These are phyloP conservation scores for Tricholauxania praeusta DNA, from an alignment of 2,888 invertebrate species.

Conservation along the genomic window DNA sequence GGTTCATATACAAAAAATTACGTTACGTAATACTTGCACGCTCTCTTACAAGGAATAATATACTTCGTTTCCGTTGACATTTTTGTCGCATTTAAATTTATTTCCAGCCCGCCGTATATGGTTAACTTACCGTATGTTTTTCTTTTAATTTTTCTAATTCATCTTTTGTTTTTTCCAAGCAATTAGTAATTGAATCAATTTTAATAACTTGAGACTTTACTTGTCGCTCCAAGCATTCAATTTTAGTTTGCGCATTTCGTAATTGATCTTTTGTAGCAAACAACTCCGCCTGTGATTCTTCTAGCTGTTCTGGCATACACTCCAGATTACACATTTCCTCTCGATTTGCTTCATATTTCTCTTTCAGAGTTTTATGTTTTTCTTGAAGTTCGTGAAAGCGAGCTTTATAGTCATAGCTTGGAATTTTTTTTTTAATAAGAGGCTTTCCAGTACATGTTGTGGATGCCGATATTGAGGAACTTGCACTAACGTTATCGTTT, in stretches of 20 bases:
- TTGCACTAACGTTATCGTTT: not conserved
- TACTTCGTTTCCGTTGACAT: too few species aligned
- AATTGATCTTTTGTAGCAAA: conserved; percentile 58
- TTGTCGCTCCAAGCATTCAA: conserved; percentile 59
- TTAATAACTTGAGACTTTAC: conserved; percentile 56
- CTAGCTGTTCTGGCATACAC: conserved; percentile 70
- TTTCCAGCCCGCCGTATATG: too few species aligned
- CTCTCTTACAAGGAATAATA: too few species aligned
- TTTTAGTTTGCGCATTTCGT: conserved; percentile 55
- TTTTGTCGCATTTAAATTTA: too few species aligned
- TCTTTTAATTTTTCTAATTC: conserved; percentile 56
- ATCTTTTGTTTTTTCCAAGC: conserved; percentile 56
- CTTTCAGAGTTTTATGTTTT: conserved; percentile 72
- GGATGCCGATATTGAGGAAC: conserved; percentile 40
- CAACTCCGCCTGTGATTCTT: conserved; percentile 65
- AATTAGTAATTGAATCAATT: conserved; percentile 57
- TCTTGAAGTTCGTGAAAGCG: conserved; percentile 73
- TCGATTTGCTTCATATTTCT: conserved; percentile 70
- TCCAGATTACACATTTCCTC: conserved; percentile 69
- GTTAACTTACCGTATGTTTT: conserved; percentile 54
- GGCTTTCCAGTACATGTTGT: conserved; percentile 53
- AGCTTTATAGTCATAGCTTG: conserved; percentile 76
- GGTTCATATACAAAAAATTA: too few species aligned
- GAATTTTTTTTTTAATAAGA: conserved; percentile 70
- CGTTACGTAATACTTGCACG: too few species aligned